Base-by-base conservation (phyloP, 2,113 vertebrate species). In the Grantiella picta region DNA sequence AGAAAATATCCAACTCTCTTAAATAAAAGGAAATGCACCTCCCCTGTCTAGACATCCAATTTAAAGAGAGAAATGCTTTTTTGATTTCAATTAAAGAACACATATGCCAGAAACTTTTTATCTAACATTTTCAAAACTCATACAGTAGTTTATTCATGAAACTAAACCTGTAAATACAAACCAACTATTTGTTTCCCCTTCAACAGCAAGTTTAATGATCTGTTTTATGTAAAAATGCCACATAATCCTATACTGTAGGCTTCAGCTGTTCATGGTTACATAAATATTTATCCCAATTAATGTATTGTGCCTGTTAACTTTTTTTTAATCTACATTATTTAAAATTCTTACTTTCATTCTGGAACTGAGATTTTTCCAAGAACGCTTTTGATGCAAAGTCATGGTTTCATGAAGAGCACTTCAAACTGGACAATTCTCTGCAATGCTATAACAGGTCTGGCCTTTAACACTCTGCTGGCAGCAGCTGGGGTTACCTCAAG, bases 31-130 rank as follows among this genome's bases (percentile, higher is more conserved):
- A 95, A 97, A 95, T 79, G 36, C 57, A 92, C 79, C 53, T 92
- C 76, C 56, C 8, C 64, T 81, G 95, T 97, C 95, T 96, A 97
- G 95, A 98, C 96, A 86, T 44, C 40, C 92, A 97, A 95, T 97
- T 96, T 95, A 89, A 94, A 89, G 61, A 69, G 80, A 80, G 24
- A 79, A 95, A 71, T 0, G 3, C 24, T 82, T 94, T 85, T 95
- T 94, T 53, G 38, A 72, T 91, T 94, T 94, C 86, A 81, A 82
- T 96, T 96, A 86, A 96, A 95, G 72, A 95, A 92, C 63, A 77
- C 15, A 7, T 38, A 83, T 7, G 38, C 70, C 85, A 97, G 84
- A 91, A 96, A 95, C 59, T 65, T 88, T 97, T 92, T 90, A 96
- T 92, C 82, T 94, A 57, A 90, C 40, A 56, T 31, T 94, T 93